Percentiles rank a stretch among this genome's conserved stretches.
These are phyloP conservation scores for Gobio gobio DNA, from an alignment of 2,113 vertebrate genomes.

Conservation along the genomic window DNA sequence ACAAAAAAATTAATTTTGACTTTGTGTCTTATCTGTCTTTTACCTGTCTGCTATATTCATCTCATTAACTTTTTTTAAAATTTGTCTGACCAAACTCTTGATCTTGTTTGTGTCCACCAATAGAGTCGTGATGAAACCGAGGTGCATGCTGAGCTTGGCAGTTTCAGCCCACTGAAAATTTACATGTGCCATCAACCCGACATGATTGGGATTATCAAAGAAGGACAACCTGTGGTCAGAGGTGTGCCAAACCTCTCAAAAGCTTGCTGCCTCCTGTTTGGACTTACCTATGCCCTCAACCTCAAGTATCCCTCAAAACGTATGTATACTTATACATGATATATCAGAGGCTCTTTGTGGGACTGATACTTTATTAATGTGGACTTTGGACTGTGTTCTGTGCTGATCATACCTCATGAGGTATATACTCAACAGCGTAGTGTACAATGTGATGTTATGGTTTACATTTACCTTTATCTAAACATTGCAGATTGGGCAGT, in stretches of 20 bases:
- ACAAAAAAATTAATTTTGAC: not conserved
- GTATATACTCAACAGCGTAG: too few relatives aligned
- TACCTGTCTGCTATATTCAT: not conserved
- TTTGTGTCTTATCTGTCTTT: slow-evolving; percentile 5
- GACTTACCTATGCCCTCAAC: slow-evolving; percentile 24
- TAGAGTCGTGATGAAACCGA: slow-evolving; percentile 22
- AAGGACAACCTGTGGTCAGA: not conserved
- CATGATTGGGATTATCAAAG: too few relatives aligned
- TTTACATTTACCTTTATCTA: too few relatives aligned
- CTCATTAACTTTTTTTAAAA: not conserved
- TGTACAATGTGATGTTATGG: too few relatives aligned
- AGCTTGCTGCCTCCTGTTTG: slow-evolving; percentile 27
- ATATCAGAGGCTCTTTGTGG: too few relatives aligned
- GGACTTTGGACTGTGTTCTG: too few relatives aligned
- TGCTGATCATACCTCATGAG: too few relatives aligned
- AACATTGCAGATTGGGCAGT: not conserved
- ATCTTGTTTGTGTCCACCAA: slow-evolving; percentile 18
- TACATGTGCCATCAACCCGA: slow-evolving; percentile 19
- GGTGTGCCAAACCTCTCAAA: not conserved
- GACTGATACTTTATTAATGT: too few relatives aligned
- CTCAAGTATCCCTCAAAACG: too few relatives aligned
- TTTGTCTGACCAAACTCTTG: not conserved
- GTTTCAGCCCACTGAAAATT: slow-evolving; percentile 8
- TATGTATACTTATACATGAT: too few relatives aligned
- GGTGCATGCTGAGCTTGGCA: slow-evolving; percentile 28